Evolutionary conservation across 23 tunicate species (phyloP).

Genomic region (Diplosoma virens): DNA sequence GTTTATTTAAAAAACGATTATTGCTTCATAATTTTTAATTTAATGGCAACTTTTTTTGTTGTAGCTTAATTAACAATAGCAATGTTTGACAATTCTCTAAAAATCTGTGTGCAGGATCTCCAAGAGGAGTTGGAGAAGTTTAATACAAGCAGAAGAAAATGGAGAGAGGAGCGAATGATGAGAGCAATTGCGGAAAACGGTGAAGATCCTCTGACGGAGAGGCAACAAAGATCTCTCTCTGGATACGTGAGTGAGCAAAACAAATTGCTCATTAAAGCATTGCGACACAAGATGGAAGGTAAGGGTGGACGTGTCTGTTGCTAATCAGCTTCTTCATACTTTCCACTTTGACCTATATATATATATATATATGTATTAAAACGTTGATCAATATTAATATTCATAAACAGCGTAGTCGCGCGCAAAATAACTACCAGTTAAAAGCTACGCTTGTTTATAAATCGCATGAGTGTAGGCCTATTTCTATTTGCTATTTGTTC

Average conservation of each 20-base stretch:
- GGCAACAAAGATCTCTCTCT: constrained; percentile 35
- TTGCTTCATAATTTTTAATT: too few species aligned
- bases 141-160: constrained; percentile 19
- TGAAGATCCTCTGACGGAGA: constrained; percentile 32
- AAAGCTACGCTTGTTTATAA: too few species aligned
- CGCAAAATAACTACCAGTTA: too few species aligned
- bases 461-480: too few species aligned
- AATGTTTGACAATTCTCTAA: too few species aligned
- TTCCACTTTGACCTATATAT: background rate
- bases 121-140: constrained; percentile 43
- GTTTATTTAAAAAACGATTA: too few species aligned
- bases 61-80: too few species aligned
- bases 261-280: constrained; percentile 34
- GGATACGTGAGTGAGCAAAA: constrained; percentile 48
- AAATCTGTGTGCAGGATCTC: constrained; percentile 38
- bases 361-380: background rate
- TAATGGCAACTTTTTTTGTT: too few species aligned
- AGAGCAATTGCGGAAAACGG: constrained; percentile 46
- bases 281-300: constrained; percentile 66
- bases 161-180: constrained; percentile 85
- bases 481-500: too few species aligned
- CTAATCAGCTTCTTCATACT: background rate
- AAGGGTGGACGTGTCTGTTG: too few species aligned
- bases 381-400: background rate
- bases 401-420: too few species aligned